Evolutionary conservation across 2,888 invertebrate genomes (phyloP).

Genomic region (Ariolimax columbianus): DNA sequence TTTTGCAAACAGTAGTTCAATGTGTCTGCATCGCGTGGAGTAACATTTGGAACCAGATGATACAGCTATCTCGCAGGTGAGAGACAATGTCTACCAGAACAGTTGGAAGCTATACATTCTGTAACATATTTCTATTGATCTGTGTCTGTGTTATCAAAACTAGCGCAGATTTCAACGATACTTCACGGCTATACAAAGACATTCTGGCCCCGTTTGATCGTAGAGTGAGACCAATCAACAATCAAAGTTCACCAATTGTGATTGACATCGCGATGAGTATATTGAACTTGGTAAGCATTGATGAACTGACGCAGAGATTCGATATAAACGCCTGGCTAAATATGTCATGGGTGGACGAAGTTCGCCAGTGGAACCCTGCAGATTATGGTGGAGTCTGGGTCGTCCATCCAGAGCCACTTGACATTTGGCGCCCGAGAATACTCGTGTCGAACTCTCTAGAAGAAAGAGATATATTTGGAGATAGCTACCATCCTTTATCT

Average conservation of each 20-base stretch:
- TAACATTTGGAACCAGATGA: no score
- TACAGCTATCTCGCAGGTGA: no score
- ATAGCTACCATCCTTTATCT: not conserved
- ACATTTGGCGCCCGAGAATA: no score
- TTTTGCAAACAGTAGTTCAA: no score
- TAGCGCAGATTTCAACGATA: not conserved
- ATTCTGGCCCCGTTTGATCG: not conserved
- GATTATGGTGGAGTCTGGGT: no score
- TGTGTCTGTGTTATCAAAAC: not conserved
- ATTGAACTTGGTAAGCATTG: not conserved
- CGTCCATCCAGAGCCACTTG: no score
- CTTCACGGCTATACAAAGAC: not conserved
- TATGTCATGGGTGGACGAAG: not conserved
- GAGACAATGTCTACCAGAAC: not conserved
- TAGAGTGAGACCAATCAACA: not conserved
- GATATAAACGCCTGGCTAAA: not conserved
- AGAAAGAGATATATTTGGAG: no score
- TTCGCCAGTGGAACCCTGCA: not conserved
- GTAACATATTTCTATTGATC: not conserved
- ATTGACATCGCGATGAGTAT: not conserved
- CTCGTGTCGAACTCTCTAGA: no score
- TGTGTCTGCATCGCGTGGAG: no score
- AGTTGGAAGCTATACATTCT: not conserved
- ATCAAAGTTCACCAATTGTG: not conserved
- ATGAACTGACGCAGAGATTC: not conserved